Percentiles rank a stretch among this genome's conserved stretches.
phyloP scores from a whole-genome alignment of 2,797 vertebrate genomes.

The Onychomys torridus region DNA sequence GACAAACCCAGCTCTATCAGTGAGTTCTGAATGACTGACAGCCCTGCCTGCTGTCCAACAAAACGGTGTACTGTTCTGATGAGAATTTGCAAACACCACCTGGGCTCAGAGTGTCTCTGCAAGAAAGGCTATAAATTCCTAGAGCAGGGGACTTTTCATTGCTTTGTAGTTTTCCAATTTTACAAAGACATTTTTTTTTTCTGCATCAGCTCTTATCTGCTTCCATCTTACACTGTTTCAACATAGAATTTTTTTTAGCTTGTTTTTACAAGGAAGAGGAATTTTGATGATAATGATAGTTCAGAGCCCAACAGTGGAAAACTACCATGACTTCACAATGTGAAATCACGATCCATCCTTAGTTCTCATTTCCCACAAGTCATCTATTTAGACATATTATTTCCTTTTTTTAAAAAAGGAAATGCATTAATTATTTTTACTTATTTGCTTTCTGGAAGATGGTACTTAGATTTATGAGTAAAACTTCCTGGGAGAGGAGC shows the following conservation, averaged over 20 bases:
- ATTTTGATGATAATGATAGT: conserved; percentile 85
- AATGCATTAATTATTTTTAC: conserved; percentile 35
- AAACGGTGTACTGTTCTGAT: background rate
- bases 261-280: conserved; percentile 82
- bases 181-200: conserved; percentile 24
- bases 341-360: conserved; percentile 63
- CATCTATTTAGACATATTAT: conserved; percentile 2
- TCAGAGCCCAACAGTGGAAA: conserved; percentile 63
- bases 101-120: background rate
- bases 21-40: background rate
- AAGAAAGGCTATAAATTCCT: background rate
- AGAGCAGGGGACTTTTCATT: background rate
- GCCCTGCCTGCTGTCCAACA: background rate
- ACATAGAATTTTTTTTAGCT: conserved; percentile 63
- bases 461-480: background rate
- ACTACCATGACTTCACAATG: conserved; percentile 50
- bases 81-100: background rate
- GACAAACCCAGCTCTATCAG: background rate
- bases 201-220: conserved; percentile 76
- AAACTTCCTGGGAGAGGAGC: background rate
- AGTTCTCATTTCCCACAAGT: conserved; percentile 53
- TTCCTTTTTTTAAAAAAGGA: conserved; percentile 12
- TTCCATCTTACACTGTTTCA: conserved; percentile 69
- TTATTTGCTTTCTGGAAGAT: conserved; percentile 14
- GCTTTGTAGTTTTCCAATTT: background rate